Evolutionary conservation across 2,797 vertebrate genomes (phyloP).

Genomic region (Coendou prehensilis): DNA sequence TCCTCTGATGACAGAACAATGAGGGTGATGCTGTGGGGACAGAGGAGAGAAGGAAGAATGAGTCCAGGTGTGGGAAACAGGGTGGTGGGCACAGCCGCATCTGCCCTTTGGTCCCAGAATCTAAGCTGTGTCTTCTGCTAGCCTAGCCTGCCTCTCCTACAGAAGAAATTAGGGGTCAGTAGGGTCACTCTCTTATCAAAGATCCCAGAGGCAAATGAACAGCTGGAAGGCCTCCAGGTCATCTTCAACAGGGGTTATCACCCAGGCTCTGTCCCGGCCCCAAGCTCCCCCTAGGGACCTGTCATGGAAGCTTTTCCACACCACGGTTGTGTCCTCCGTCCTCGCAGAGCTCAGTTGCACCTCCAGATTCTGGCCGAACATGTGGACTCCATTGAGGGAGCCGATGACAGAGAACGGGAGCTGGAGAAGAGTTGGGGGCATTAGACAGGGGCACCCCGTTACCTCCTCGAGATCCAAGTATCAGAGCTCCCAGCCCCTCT

Average conservation of each 20-base stretch:
- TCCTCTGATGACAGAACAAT: slow-evolving; percentile 92
- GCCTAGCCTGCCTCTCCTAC: not conserved
- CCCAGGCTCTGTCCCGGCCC: not conserved
- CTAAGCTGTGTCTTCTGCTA: not conserved
- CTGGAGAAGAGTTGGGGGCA: slow-evolving; percentile 85
- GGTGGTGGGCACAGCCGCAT: rapidly evolving
- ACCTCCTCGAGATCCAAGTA: not conserved
- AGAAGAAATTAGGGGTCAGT: not conserved
- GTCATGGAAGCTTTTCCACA: slow-evolving; percentile 95
- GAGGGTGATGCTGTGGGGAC: slow-evolving; percentile 91
- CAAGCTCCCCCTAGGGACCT: slow-evolving; percentile 79
- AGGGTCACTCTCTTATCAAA: not conserved
- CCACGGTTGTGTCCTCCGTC: slow-evolving; percentile 92
- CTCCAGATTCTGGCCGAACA: slow-evolving; percentile 95
- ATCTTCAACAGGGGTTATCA: not conserved
- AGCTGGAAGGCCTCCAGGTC: not conserved
- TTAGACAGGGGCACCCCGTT: not conserved
- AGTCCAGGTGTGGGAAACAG: not conserved
- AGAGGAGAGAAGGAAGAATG: not conserved
- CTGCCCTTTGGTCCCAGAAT: not conserved
- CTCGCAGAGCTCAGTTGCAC: slow-evolving; percentile 90
- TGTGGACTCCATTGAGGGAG: slow-evolving; percentile 96
- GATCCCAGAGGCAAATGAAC: not conserved
- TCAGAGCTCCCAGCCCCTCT: not conserved
- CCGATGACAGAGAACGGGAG: slow-evolving; percentile 96